Percentiles rank a stretch among this genome's conserved stretches.
Conservation (phyloP, 2,797 vertebrate genomes). For the Crenichthys baileyi region DNA sequence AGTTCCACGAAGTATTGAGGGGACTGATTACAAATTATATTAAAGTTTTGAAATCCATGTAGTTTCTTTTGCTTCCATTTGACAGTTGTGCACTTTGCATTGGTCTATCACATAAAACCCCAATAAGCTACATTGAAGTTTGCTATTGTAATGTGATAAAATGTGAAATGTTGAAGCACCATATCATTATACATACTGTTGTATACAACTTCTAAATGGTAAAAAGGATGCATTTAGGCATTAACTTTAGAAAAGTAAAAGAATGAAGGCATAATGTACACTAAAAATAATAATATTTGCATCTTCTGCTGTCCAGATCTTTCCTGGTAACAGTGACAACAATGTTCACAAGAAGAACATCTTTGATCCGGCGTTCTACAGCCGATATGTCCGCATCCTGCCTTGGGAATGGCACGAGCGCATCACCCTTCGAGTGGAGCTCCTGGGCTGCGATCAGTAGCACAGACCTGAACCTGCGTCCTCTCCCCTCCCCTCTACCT, state of each 20-base stretch:
- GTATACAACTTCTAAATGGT: too few relatives aligned
- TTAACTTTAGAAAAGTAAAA: too few relatives aligned
- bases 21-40: background rate
- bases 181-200: too few relatives aligned
- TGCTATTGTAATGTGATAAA: background rate
- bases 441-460: constrained; percentile 91
- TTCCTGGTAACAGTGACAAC: constrained; percentile 93
- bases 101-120: background rate
- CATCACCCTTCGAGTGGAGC: constrained; percentile 94
- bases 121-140: background rate
- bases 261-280: too few relatives aligned
- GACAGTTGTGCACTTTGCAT: background rate
- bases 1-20: background rate
- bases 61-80: too few relatives aligned
- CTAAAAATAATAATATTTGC: background rate
- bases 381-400: constrained; percentile 88
- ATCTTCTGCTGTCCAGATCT: constrained; percentile 81
- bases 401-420: constrained; percentile 94
- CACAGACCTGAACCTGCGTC: background rate
- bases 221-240: background rate
- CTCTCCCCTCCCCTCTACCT: background rate
- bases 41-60: background rate
- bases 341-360: constrained; percentile 94
- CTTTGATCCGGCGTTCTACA: constrained; percentile 85
- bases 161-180: too few relatives aligned